Evolutionary conservation across 1,140 invertebrate species (phyloP).

Genomic region (Aleiodes sp.): DNA sequence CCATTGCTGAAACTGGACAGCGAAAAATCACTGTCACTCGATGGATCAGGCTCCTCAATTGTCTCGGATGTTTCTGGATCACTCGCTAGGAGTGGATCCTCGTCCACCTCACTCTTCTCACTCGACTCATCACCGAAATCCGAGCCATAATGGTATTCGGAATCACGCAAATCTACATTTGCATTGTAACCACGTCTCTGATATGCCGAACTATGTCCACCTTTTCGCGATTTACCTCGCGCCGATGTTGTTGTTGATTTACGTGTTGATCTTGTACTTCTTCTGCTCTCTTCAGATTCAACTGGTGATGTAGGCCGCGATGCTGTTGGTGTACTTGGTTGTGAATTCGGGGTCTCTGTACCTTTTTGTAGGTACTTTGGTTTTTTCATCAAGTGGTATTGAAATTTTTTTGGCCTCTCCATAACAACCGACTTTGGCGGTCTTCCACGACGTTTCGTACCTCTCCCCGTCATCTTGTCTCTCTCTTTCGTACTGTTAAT

Average conservation of each 20-base stretch:
- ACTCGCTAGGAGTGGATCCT: slow-evolving; percentile 73
- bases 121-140: slow-evolving; percentile 88
- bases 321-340: slow-evolving; percentile 79
- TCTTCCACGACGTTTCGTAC: slow-evolving; percentile 85
- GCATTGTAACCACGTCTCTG: slow-evolving; percentile 78
- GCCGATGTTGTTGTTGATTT: slow-evolving; percentile 57
- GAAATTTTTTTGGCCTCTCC: slow-evolving; percentile 84
- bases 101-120: slow-evolving; percentile 80
- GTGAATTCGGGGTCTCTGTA: slow-evolving; percentile 70
- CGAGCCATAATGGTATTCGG: slow-evolving; percentile 90
- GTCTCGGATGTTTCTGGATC: slow-evolving; percentile 75
- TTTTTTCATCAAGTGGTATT: slow-evolving; percentile 89
- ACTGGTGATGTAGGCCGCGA: slow-evolving; percentile 80
- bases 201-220: slow-evolving; percentile 69
- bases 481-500: neutral
- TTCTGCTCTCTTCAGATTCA: slow-evolving; percentile 74
- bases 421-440: slow-evolving; percentile 87
- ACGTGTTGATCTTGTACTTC: slow-evolving; percentile 67
- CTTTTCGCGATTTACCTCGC: slow-evolving; percentile 67
- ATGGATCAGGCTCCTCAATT: slow-evolving; percentile 72
- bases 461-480: slow-evolving; percentile 80
- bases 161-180: slow-evolving; percentile 79
- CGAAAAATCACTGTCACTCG: slow-evolving; percentile 86
- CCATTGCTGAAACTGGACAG: slow-evolving; percentile 80
- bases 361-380: slow-evolving; percentile 86